phyloP scores from a whole-genome alignment of 2,113 vertebrate species.

The Lophotis ruficrista region DNA sequence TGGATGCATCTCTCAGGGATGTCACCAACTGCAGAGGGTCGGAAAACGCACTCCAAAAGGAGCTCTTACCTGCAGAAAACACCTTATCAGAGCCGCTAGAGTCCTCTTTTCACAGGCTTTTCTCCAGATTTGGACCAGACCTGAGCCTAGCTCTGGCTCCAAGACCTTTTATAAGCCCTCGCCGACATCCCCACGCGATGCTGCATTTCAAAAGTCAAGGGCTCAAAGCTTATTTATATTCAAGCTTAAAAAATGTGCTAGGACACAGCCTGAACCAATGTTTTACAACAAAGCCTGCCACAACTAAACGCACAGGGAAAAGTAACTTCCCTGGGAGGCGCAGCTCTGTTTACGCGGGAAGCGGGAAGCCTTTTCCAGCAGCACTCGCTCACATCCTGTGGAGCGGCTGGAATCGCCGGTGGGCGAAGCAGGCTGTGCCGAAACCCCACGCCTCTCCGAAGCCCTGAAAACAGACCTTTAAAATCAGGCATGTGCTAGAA shows the following conservation, averaged over 20 bases:
- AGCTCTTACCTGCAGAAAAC: neutral
- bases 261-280: neutral
- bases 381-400: conserved; percentile 33
- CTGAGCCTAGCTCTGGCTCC: neutral
- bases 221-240: neutral
- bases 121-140: neutral
- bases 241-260: neutral
- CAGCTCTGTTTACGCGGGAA: conserved; percentile 28
- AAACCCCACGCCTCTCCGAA: fast-evolving
- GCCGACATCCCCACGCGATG: fast-evolving
- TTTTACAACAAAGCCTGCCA: neutral
- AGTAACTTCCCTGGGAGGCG: neutral
- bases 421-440: neutral
- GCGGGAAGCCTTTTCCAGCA: conserved; percentile 12
- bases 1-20: fast-evolving
- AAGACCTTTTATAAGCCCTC: neutral
- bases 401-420: neutral
- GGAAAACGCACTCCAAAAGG: fast-evolving
- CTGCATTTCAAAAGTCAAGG: neutral
- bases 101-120: neutral
- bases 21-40: neutral
- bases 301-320: neutral
- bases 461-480: neutral
- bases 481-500: fast-evolving
- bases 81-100: neutral